Percentiles rank a stretch among this genome's conserved stretches.
Conservation (phyloP, 2,888 invertebrate species). For the Limnephilus rhombicus region DNA sequence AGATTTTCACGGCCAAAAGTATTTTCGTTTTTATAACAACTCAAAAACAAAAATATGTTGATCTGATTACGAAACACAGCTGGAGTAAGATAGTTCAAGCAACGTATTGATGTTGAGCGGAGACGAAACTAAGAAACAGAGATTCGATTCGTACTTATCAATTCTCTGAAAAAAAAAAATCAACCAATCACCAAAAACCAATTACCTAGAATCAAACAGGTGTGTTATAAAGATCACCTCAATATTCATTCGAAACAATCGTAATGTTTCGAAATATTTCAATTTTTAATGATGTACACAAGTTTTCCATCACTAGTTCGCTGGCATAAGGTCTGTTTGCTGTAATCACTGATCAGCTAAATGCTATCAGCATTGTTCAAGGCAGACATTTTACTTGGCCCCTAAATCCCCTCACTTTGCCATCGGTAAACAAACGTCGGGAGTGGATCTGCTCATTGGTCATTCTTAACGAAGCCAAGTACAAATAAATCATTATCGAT, state of each 20-base stretch:
- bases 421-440: background rate
- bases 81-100: too few relatives aligned
- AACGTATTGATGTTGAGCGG: too few relatives aligned
- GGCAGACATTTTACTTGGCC: background rate
- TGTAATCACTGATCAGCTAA: background rate
- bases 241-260: background rate
- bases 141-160: too few relatives aligned
- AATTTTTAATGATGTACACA: background rate
- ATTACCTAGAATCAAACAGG: too few relatives aligned
- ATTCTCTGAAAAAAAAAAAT: too few relatives aligned
- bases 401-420: background rate
- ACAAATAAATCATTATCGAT: background rate
- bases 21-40: too few relatives aligned
- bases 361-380: background rate
- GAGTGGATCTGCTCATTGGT: background rate
- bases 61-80: too few relatives aligned
- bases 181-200: too few relatives aligned
- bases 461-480: background rate
- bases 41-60: too few relatives aligned
- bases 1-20: too few relatives aligned
- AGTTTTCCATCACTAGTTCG: background rate
- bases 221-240: too few relatives aligned
- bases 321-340: background rate
- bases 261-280: background rate
- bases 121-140: too few relatives aligned